A percentile compares a stretch with the other conserved stretches of the same genome.
Conservation (phyloP, 2,797 vertebrate genomes). For the Parauchenoglanis punctatus region DNA sequence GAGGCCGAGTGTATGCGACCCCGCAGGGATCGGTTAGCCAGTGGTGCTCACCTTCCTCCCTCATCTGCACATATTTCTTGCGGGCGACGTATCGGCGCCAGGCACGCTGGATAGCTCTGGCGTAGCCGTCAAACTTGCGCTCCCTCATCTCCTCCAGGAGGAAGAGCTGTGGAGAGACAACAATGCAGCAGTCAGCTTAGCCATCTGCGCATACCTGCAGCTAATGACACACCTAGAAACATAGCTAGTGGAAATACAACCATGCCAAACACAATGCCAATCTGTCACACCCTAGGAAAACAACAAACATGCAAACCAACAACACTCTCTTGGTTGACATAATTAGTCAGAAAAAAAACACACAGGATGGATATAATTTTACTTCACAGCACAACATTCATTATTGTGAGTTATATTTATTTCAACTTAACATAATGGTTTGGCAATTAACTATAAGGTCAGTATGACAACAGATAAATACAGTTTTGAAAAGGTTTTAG, state of each 20-base stretch:
- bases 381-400: neutral
- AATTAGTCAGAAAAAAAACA: neutral
- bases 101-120: conserved; percentile 91
- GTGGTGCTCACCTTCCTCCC: conserved; percentile 87
- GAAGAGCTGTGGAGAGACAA: conserved; percentile 81
- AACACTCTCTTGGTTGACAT: neutral
- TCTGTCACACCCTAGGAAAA: neutral
- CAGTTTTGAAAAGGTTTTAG: neutral
- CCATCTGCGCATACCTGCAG: neutral
- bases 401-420: neutral
- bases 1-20: neutral
- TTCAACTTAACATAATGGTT: neutral
- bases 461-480: neutral
- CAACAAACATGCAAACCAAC: neutral
- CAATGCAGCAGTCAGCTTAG: neutral
- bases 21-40: neutral
- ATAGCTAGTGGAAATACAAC: neutral
- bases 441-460: neutral
- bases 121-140: conserved; percentile 93
- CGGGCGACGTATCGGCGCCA: conserved; percentile 91
- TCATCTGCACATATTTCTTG: conserved; percentile 97
- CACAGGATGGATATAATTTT: neutral
- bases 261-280: neutral
- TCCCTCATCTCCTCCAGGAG: conserved; percentile 95
- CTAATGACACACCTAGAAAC: conserved; percentile 1